phyloP scores from a whole-genome alignment of 2,888 invertebrate genomes.

The Synanthedon vespiformis region DNA sequence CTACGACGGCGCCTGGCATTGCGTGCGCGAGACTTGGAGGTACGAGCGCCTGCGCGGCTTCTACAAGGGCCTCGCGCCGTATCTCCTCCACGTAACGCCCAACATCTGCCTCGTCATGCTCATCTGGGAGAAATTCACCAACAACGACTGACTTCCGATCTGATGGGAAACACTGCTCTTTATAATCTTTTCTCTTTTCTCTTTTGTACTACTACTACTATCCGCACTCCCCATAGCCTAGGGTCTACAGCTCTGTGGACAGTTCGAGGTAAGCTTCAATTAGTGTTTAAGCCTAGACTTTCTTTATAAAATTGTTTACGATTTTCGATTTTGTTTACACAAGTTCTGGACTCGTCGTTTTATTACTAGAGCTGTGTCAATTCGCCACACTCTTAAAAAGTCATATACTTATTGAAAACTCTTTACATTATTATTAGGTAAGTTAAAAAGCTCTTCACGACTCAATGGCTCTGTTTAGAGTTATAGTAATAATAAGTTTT shows the following conservation, averaged over 20 bases:
- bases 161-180: constrained; percentile 57
- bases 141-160: constrained; percentile 57
- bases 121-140: constrained; percentile 95
- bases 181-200: constrained; percentile 3
- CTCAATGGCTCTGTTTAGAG: too few relatives aligned
- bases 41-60: constrained; percentile 92
- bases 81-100: constrained; percentile 96
- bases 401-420: too few relatives aligned
- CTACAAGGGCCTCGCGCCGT: constrained; percentile 96
- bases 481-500: too few relatives aligned
- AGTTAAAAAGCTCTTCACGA: too few relatives aligned
- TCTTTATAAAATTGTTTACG: constrained; percentile 21
- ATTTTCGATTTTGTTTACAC: too few relatives aligned
- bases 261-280: constrained; percentile 32
- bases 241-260: constrained; percentile 19
- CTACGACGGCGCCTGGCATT: constrained; percentile 86
- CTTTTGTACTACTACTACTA: neutral
- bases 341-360: too few relatives aligned
- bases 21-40: constrained; percentile 87
- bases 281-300: constrained; percentile 31
- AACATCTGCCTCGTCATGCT: constrained; percentile 98
- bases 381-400: too few relatives aligned
- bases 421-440: too few relatives aligned
- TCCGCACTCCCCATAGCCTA: neutral
- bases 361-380: too few relatives aligned